Evolutionary conservation across 2,797 vertebrate genomes (phyloP), one percentile per base, ranked within the genome.

Genomic region (Sebastolobus altivelis): DNA sequence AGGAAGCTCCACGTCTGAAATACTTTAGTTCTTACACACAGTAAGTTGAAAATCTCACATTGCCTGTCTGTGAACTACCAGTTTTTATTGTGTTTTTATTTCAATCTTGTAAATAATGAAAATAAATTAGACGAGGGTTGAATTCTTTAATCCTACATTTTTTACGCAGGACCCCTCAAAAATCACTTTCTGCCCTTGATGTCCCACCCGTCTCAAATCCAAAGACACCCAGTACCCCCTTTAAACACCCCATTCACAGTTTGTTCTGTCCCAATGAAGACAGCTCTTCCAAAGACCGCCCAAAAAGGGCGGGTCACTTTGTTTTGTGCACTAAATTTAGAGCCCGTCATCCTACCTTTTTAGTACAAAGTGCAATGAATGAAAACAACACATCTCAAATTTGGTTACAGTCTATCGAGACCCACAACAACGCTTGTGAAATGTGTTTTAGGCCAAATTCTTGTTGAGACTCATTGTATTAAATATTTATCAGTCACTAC

Each of bases 321-420:
- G 68, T 94, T 84, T 87, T 93, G 94, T 96, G 95, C 95, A 96
- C 95, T 96, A 96, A 93, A 95, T 95, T 92, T 93, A 94, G 88
- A 96, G 70, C 89, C 55, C 75, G 82, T 93, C 94, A 94, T 95
- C 92, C 95, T 94, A 94, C 92, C 93, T 94, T 90, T 93, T 88
- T 93, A 90, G 85, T 94, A 88, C 91, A 95, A 82, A 96, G 96
- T 97, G 96, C 96, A 97, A 97, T 97, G 95, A 93, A 94, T 94
- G 18, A 75, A 77, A 78, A 67, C 6, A 67, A 66, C 94, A 94
- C 93, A 93, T 90, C 90, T 90, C 91, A 6, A 93, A 71, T 84
- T 72, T 58, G 56, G 76, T 75, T 72, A 61, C n/a, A 92, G 86
- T 93, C 89, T 91, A 83, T 40, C 70, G 91, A 94, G 93, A 96